These are phyloP conservation scores for Palythoa grandiflora DNA, from an alignment of 92 coral and sea anemone genomes.

Conservation along the genomic window DNA sequence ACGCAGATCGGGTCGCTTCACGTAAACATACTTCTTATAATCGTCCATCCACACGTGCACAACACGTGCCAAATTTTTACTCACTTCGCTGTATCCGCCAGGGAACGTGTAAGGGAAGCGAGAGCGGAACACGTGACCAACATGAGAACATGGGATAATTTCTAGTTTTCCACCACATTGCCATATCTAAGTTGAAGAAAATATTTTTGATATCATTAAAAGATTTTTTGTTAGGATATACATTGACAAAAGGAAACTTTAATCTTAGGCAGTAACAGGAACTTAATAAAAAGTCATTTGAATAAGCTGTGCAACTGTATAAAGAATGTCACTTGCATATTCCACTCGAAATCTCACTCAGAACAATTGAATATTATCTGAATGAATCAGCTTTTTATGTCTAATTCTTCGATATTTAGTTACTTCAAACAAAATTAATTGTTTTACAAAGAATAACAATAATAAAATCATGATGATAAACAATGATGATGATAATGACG, in stretches of 20 bases:
- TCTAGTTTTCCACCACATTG: constrained; percentile 93
- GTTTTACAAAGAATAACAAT: no score
- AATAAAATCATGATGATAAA: no score
- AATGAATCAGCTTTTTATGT: no score
- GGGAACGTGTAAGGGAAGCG: constrained; percentile 92
- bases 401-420: no score
- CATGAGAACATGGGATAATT: constrained; percentile 91
- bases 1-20: constrained; percentile 81
- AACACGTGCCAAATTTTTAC: constrained; percentile 88
- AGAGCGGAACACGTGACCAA: constrained; percentile 93
- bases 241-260: not conserved
- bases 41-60: constrained; percentile 95
- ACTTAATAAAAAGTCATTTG: no score
- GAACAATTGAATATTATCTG: no score
- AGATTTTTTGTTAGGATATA: not conserved
- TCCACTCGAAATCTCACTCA: no score
- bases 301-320: no score
- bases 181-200: constrained; percentile 71
- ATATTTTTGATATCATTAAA: not conserved
- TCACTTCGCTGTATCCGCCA: constrained; percentile 87
- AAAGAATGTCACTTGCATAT: no score
- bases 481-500: no score
- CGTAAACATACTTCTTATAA: constrained; percentile 70
- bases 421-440: no score
- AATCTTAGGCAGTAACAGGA: not conserved